These are phyloP conservation scores for Drosophila kikkawai DNA, from an alignment of 1,140 invertebrate genomes.

Conservation along the genomic window DNA sequence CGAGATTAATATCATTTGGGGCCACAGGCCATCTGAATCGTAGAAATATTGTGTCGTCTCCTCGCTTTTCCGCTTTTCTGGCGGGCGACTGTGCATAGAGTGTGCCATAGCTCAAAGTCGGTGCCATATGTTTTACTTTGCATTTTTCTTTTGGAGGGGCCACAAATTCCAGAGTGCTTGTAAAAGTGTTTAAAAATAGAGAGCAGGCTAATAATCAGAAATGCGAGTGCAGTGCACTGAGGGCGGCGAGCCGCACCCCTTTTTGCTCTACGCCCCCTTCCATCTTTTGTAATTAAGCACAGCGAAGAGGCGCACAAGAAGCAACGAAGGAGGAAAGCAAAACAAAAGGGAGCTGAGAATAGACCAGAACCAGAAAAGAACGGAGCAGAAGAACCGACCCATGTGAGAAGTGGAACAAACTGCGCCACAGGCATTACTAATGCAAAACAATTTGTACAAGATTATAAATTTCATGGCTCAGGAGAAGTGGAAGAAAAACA, in stretches of 20 bases:
- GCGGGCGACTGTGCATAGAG: not conserved
- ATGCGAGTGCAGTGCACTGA: constrained; percentile 59
- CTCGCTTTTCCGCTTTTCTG: constrained; percentile 24
- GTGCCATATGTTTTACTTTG: constrained; percentile 38
- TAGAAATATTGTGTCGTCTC: constrained; percentile 24
- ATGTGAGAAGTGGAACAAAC: constrained; percentile 64
- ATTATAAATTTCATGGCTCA: constrained; percentile 74
- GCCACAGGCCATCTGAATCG: constrained; percentile 28
- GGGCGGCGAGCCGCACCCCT: constrained; percentile 34
- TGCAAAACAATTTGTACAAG: constrained; percentile 73
- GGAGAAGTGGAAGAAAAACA: constrained; percentile 44
- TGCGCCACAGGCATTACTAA: constrained; percentile 69
- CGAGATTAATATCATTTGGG: constrained; percentile 66
- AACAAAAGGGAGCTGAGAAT: constrained; percentile 16
- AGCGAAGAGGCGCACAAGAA: constrained; percentile 17
- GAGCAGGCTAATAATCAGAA: constrained; percentile 64
- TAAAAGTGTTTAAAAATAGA: constrained; percentile 76
- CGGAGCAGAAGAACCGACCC: constrained; percentile 26
- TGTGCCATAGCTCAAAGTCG: constrained; percentile 21
- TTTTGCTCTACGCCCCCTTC: not conserved
- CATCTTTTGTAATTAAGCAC: constrained; percentile 53
- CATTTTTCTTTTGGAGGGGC: constrained; percentile 1
- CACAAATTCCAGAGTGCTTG: constrained; percentile 68
- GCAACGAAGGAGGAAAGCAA: constrained; percentile 7
- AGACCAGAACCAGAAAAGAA: constrained; percentile 9